Evolutionary conservation across 2,888 invertebrate species (phyloP), one percentile per base, ranked within the genome.

Genomic region (Tachina grossa): DNA sequence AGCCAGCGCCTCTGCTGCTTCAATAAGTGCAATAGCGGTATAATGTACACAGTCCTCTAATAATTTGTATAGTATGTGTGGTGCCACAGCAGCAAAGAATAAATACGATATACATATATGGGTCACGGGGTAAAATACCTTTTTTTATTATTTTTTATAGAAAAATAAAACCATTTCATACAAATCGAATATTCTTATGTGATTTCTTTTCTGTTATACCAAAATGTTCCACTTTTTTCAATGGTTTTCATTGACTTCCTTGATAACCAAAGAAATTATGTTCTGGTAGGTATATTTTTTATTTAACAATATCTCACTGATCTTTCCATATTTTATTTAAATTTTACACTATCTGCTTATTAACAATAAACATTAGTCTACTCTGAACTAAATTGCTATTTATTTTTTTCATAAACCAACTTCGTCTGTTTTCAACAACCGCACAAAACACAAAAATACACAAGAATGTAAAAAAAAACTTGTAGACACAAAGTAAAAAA

Each of bases 111-210:
- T 84, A 71, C 9, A 47, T 13, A 84, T 80, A 76, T 84, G 76
- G 75, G 80, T 80, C 75, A 80, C 71, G 80, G 66, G 80, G 84
- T 76, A 80, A 80, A 83, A 80, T 76, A 80, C 75, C 84, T 84
- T 72, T 31, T 31, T 1, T 72, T 51, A 19, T 13, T 45, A 51
- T 57, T 63, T 61, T 51, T 31, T 31, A 31, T 31, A 49, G 9
- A 69, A 14, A 75, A 57, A 47, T 55, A 2, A 39, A n/a, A 22
- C 22, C 57, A 53, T 19, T 51, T 13, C 22, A 10, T 57, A 11
- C 8, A 11, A 11, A 2, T 13, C 1, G 19, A 55, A 55, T 22
- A 53, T 43, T 68, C 53, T 59, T 43, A 51, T 66, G 41, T 19
- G 51, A 22, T 49, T 75, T 74, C 19, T 22, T 59, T 77, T 81